Evolutionary conservation across 2,888 invertebrate genomes (phyloP).

Genomic region (Lasioglossum zephyrum): DNA sequence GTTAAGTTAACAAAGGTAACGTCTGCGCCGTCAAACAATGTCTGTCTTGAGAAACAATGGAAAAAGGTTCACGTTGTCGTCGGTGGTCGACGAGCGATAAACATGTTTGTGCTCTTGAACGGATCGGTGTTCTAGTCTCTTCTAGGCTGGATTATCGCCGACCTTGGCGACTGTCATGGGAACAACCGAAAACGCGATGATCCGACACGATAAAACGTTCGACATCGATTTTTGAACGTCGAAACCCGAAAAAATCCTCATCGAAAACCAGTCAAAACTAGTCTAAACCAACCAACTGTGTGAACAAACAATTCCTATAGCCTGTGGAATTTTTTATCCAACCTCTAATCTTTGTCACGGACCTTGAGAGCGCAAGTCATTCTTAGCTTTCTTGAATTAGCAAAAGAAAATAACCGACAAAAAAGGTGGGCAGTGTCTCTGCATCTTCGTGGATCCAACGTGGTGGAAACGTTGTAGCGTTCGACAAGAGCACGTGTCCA

Average conservation of each 20-base stretch:
- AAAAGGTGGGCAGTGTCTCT: not conserved
- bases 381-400: not conserved
- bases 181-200: not conserved
- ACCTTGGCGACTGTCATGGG: not conserved
- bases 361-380: not conserved
- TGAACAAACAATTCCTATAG: not conserved
- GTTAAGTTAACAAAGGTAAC: slow-evolving; percentile 5
- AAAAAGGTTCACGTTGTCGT: slow-evolving; percentile 1
- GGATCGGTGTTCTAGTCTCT: slow-evolving; percentile 30
- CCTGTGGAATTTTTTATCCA: not conserved
- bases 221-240: not conserved
- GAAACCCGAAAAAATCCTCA: not conserved
- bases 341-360: no score
- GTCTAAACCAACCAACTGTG: not conserved
- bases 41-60: slow-evolving; percentile 5
- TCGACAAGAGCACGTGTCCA: not conserved
- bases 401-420: not conserved
- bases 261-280: not conserved
- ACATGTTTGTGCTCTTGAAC: slow-evolving; percentile 37
- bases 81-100: slow-evolving; percentile 40
- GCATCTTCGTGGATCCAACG: no score
- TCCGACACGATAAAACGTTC: not conserved
- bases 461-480: not conserved
- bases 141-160: slow-evolving; percentile 31
- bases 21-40: not conserved